Percentiles rank a stretch among this genome's conserved stretches.
These are phyloP conservation scores for Ranitomeya variabilis DNA, from an alignment of 2,113 vertebrate genomes.

Conservation along the genomic window DNA sequence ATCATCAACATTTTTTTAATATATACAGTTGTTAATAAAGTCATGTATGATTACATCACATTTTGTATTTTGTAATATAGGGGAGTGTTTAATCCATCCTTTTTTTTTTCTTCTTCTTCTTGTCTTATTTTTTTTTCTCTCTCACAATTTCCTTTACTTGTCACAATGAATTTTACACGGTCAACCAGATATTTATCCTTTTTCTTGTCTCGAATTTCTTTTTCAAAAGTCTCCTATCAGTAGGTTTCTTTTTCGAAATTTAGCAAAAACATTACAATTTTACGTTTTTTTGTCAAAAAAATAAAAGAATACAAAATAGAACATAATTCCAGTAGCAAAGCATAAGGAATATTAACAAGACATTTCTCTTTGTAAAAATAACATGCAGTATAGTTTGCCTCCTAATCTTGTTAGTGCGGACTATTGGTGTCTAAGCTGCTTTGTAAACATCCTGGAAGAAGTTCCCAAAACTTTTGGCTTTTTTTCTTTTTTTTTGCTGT, in stretches of 20 bases:
- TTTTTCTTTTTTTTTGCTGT: background rate
- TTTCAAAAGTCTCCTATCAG: background rate
- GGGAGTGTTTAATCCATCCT: background rate
- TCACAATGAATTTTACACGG: slow-evolving; percentile 49
- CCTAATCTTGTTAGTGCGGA: slow-evolving; percentile 9
- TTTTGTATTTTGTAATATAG: slow-evolving; percentile 1
- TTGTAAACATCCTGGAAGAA: background rate
- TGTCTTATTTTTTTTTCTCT: background rate
- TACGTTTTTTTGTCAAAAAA: background rate
- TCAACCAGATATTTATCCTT: slow-evolving; percentile 30
- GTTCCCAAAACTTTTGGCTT: slow-evolving; percentile 13
- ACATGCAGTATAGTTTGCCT: slow-evolving; percentile 5
- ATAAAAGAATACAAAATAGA: background rate
- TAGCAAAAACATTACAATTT: background rate
- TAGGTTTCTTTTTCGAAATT: background rate
- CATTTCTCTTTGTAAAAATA: slow-evolving; percentile 5
- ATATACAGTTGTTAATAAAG: background rate
- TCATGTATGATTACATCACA: background rate
- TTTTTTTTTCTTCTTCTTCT: background rate
- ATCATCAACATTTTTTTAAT: slow-evolving; percentile 6
- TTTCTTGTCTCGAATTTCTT: slow-evolving; percentile 32
- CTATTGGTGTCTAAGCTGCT: slow-evolving; percentile 13
- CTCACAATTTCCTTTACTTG: slow-evolving; percentile 46
- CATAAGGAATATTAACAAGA: background rate
- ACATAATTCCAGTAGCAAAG: background rate